Evolutionary conservation across 2,797 vertebrate genomes (phyloP).

Genomic region (Periophthalmus magnuspinnatus): DNA sequence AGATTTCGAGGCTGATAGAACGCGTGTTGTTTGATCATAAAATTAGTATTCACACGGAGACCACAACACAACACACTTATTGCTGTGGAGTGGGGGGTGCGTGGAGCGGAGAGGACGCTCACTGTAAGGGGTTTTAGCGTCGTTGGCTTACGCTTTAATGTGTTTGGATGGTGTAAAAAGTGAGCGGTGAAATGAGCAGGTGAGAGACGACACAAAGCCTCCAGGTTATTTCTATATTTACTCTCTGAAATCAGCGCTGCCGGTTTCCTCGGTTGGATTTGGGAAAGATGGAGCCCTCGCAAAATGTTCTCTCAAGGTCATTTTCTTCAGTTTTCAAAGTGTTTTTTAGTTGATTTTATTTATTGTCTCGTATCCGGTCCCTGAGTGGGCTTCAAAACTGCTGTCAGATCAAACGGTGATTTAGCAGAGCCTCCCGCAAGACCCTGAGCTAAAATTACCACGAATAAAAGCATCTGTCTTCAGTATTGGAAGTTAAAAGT

Average conservation of each 20-base stretch:
- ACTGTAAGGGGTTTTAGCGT: neutral
- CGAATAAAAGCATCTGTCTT: conserved; percentile 1
- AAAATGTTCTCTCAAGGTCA: conserved; percentile 10
- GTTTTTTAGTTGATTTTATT: neutral
- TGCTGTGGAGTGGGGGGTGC: neutral
- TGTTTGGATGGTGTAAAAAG: neutral
- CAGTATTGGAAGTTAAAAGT: neutral
- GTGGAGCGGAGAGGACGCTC: neutral
- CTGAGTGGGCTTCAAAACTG: neutral
- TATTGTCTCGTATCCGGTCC: conserved; percentile 2
- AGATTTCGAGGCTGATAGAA: conserved; percentile 19
- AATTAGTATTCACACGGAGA: conserved; percentile 15
- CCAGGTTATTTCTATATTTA: conserved; percentile 1
- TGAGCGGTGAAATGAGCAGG: neutral
- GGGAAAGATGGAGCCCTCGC: conserved; percentile 4
- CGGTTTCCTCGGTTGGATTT: conserved; percentile 11
- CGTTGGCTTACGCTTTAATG: neutral
- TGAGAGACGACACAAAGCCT: neutral
- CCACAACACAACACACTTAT: neutral
- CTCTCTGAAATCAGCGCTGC: rapidly evolving
- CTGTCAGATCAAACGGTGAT: neutral
- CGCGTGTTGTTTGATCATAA: conserved; percentile 19
- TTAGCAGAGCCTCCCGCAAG: neutral
- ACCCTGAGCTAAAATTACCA: conserved; percentile 5
- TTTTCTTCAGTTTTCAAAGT: neutral